phyloP scores from a whole-genome alignment of 2,888 invertebrate species.

The Plebejus anna region DNA sequence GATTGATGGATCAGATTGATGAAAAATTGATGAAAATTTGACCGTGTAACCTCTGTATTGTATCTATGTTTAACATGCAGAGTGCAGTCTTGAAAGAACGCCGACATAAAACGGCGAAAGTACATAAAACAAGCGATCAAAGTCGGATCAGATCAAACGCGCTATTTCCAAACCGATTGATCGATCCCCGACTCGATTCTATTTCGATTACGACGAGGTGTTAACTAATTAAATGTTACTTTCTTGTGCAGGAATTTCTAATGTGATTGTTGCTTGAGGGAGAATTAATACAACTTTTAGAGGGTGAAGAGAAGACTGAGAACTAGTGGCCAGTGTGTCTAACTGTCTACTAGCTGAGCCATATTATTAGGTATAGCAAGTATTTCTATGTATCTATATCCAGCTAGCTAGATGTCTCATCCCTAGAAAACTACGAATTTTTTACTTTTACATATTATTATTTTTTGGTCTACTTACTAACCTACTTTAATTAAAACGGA shows the following conservation, averaged over 20 bases:
- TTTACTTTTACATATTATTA: too few relatives aligned
- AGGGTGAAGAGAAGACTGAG: too few relatives aligned
- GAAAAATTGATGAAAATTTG: too few relatives aligned
- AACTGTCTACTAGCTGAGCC: too few relatives aligned
- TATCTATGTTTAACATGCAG: slow-evolving; percentile 2
- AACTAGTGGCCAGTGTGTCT: too few relatives aligned
- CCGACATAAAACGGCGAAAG: slow-evolving; percentile 45
- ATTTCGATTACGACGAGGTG: slow-evolving; percentile 40
- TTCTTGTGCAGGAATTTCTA: neutral
- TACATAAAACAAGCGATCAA: slow-evolving; percentile 50
- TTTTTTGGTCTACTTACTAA: too few relatives aligned
- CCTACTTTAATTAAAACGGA: too few relatives aligned
- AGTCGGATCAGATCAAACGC: slow-evolving; percentile 56
- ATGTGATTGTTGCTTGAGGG: neutral
- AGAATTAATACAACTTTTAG: neutral
- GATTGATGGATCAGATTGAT: too few relatives aligned
- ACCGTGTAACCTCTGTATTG: neutral
- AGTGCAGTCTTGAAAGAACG: slow-evolving; percentile 15
- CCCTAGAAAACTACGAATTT: too few relatives aligned
- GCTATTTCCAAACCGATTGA: slow-evolving; percentile 54
- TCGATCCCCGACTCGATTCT: slow-evolving; percentile 49
- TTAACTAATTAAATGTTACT: slow-evolving; percentile 18
- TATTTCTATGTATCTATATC: too few relatives aligned
- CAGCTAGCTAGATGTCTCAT: too few relatives aligned
- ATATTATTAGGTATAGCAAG: too few relatives aligned